A percentile compares a stretch with the other conserved stretches of the same genome.
phyloP scores from a whole-genome alignment of 2,113 vertebrate genomes.

The Garra rufa region DNA sequence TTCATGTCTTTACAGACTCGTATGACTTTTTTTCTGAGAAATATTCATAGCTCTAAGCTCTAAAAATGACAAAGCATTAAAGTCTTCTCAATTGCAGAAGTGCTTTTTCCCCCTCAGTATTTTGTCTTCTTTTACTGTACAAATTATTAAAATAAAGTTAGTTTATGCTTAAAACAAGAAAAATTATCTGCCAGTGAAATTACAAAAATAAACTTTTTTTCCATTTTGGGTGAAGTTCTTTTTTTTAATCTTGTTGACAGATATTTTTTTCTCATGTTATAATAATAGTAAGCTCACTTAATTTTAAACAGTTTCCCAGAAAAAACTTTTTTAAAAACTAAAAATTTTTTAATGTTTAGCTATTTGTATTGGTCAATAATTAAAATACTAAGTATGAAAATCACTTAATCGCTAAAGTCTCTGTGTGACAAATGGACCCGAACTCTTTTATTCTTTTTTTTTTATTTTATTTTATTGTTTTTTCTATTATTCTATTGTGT shows the following conservation, averaged over 20 bases:
- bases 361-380: background rate
- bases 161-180: no score
- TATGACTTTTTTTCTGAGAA: background rate
- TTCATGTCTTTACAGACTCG: background rate
- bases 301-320: background rate
- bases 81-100: background rate
- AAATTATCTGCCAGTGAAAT: no score
- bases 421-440: no score
- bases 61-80: background rate
- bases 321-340: background rate
- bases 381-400: background rate
- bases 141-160: background rate
- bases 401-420: no score
- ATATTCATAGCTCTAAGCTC: background rate
- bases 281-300: no score
- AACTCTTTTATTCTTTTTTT: background rate
- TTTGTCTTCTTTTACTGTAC: background rate
- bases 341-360: no score
- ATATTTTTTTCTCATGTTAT: no score
- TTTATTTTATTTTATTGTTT: no score
- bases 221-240: no score
- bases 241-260: no score
- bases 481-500: no score
- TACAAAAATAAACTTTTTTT: no score
- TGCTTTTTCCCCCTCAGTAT: background rate